Evolutionary conservation across 2,888 invertebrate genomes (phyloP), one percentile per base, ranked within the genome.

Genomic region (Podabrus alpinus): DNA sequence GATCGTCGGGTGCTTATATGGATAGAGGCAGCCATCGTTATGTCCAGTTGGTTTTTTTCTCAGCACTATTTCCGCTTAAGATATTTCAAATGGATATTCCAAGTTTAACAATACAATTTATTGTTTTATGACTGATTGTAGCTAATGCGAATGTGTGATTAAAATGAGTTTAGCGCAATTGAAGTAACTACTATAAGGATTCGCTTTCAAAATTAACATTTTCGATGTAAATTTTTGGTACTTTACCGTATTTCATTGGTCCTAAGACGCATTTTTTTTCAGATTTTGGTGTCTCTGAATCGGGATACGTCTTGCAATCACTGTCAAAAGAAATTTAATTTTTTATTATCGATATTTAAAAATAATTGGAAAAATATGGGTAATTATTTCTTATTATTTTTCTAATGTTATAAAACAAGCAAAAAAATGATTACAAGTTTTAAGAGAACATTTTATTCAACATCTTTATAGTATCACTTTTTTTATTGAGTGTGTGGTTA

Each of bases 1-100:
- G 81, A 83, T 83, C 85, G 85, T 86, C 82, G 85, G 84, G 83
- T 84, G 85, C 86, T 86, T 86, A 86, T 86, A 86, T 84, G 86
- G 86, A 84, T 84, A 86, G 82, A 83, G 84, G 85, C 85, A 85
- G 85, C 85, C 85, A 86, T 85, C 85, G 84, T 83, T 76, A 85
- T 85, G 85, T 84, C 84, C 84, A 84, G 83, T 81, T 80, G 77
- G 79, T 84, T 84, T 84, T 85, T 86, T 83, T 82, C 82, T 82
- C 81, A 83, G 79, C 80, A 83, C 84, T 84, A 85, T 85, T 86
- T 85, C 85, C 85, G 84, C 83, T 85, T 83, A 84, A 85, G 82
- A 85, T 85, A 84, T 84, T 84, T 84, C 83, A 84, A 84, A 84
- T 83, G 83, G 82, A 82, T 83, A 83, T 80, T 80, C 80, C 73